Percentiles rank a stretch among this genome's conserved stretches.
Evolutionary conservation across 2,797 vertebrate genomes (phyloP).

Genomic region (Jordanella pulchra): DNA sequence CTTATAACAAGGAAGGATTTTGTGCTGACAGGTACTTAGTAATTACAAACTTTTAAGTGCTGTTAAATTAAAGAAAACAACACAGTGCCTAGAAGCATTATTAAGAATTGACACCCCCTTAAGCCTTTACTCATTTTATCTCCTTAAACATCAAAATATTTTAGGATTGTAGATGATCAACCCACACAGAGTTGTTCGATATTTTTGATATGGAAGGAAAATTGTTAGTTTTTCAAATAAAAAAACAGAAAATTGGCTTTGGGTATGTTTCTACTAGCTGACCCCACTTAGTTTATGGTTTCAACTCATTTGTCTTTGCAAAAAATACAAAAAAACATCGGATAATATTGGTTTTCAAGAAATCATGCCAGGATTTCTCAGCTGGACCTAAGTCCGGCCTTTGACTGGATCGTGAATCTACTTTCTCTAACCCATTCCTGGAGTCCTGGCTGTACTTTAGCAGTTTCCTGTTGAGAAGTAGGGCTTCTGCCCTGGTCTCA

Average conservation of each 20-base stretch:
- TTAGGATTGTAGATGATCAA: neutral
- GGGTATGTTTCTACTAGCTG: neutral
- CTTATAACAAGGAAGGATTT: slow-evolving; percentile 67
- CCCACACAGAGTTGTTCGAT: neutral
- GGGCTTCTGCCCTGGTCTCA: neutral
- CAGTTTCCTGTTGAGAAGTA: neutral
- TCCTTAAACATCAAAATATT: neutral
- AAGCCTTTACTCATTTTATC: neutral
- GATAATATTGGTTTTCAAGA: neutral
- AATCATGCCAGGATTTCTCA: neutral
- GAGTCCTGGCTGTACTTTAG: neutral
- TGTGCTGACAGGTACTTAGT: slow-evolving; percentile 65
- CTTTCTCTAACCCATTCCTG: neutral
- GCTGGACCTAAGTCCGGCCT: neutral
- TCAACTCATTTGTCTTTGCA: neutral
- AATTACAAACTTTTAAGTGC: slow-evolving; percentile 61
- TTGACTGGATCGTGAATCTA: neutral
- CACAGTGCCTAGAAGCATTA: neutral
- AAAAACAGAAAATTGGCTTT: neutral
- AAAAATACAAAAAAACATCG: neutral
- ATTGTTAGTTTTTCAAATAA: neutral
- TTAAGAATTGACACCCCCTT: neutral
- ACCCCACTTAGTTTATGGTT: neutral
- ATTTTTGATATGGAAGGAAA: neutral
- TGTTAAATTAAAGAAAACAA: slow-evolving; percentile 67